A percentile compares a stretch with the other conserved stretches of the same genome.
Conservation (phyloP, 2,113 vertebrate species). For the Anser cygnoides region DNA sequence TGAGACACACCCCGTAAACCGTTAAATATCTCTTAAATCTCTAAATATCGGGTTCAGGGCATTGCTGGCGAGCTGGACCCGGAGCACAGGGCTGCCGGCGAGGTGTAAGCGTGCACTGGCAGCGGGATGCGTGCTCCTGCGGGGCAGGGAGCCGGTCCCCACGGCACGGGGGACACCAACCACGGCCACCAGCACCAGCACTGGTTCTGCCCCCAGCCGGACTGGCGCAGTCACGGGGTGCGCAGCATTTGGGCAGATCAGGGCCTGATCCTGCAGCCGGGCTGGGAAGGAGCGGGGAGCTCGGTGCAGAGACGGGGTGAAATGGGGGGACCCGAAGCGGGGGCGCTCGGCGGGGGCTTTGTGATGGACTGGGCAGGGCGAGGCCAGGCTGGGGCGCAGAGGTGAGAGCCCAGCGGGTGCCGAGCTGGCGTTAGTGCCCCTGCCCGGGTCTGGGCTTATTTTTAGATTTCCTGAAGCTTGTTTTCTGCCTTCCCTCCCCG, state of each 20-base stretch:
- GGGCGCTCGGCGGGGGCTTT: not conserved
- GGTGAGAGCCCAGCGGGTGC: not conserved
- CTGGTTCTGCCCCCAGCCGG: not conserved
- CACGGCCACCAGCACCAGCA: rapidly evolving
- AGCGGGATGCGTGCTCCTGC: not conserved
- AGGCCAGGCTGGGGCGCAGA: not conserved
- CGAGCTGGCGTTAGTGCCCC: not conserved
- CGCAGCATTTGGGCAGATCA: not conserved
- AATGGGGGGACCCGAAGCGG: rapidly evolving
- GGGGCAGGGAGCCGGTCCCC: not conserved
- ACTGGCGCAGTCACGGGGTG: rapidly evolving
- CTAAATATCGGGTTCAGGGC: too few species aligned
- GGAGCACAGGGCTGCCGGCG: not conserved
- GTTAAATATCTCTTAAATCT: rapidly evolving
- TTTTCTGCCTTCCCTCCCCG: not conserved
- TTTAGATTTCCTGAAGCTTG: conserved; percentile 44
- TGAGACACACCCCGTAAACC: not conserved
- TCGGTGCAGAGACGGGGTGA: not conserved
- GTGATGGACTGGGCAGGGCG: rapidly evolving
- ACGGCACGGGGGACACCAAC: not conserved
- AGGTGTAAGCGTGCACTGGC: rapidly evolving
- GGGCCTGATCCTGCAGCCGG: not conserved
- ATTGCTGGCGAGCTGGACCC: rapidly evolving
- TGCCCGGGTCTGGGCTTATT: not conserved
- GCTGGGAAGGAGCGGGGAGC: not conserved